Base-by-base conservation (phyloP, 2,113 vertebrate species). In the Hemiprocne comata region DNA sequence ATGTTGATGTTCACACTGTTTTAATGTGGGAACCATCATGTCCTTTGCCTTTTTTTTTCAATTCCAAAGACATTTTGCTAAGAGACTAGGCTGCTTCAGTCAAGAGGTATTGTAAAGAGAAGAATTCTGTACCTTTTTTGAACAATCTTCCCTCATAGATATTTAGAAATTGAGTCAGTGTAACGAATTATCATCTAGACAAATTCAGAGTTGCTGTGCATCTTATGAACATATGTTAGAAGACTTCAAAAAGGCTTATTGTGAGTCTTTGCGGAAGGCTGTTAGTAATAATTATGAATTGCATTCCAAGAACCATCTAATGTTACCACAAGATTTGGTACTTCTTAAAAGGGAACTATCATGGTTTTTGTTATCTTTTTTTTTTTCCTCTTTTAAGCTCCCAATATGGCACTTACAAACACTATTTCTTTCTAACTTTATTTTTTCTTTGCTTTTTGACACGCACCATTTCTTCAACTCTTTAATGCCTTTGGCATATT, bases 391-490 rank as follows among this genome's bases (percentile, higher is more conserved):
- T 75, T 83, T 76, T 85, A 71, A 60, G 61, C 4, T 87, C 20
- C 29, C 24, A 85, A 26, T 81, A 46, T 61, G 66, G 70, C 83
- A 40, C 11, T 70, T 50, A 11, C 65, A 73, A 85, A 64, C 44
- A 71, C 16, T 72, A 28, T 31, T 65, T 91, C 44, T 78, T 85
- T 74, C 18, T 64, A 82, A 79, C 50, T 36, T 57, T n/a, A 38
- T 83, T 85, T 96, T 93, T 29, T 65, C 54, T 86, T 83, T 61
- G 21, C 26, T 42, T 87, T 81, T 86, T 96, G 69, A 54, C 25
- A 66, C 66, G 34, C 36, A 53, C n/a, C 7, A 6, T 82, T 82
- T 94, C 34, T 72, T 81, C 33, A 28, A 48, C 24, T 67, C 38
- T 74, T 62, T 57, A 57, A 67, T 71, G 51, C 29, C 23, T 15